Base-by-base conservation (phyloP, 53 echinoderm and acorn worm genomes). In the Actinopyga echinites region DNA sequence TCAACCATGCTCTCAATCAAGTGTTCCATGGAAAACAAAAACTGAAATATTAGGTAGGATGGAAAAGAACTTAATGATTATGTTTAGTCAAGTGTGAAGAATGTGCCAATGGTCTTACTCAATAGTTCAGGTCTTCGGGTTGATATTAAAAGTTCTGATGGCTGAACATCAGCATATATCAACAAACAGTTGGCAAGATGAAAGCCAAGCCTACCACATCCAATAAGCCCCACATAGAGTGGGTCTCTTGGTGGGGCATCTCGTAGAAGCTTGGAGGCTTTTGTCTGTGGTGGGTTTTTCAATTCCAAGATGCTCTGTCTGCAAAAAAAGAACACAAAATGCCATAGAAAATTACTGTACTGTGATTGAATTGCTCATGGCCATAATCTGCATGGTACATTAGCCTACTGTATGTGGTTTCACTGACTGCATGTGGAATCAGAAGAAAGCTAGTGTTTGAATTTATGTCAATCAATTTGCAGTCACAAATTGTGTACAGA, bases 71-170 rank as follows among this genome's bases (percentile, higher is more conserved):
- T 40, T 49, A 44, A 49, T 13, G 13, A 40, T 0, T 49, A 49
- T 15, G 49, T 49, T 2, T 17, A 49, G 17, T 44, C 8, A 1
- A 8, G 44, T 15, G 17, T 49, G 49, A 49, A 49, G 17, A 49
- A 17, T 49, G 49, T 13, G 13, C 17, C 13, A 49, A 49, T 5
- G 17, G 49, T 15, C 84, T 86, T 78, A 96, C 96, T 68, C 0
- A 96, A 89, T 15, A 91, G 91, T 93, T 96, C 96, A 38, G 96
- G 96, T 81, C 93, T 88, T 56, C 96, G 73, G 35, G 96, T 96
- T 43, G 96, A 96, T 19, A 96, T 88, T 6, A 75, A 63, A 13
- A 96, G 81, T 63, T 96, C 96, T 55, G 89, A 59, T 42, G 91
- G 90, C 38, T 86, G 86, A 6, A 96, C 96, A 86, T 96, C 93